Conservation (phyloP, 2,113 vertebrate species). For the Aythya baeri region DNA sequence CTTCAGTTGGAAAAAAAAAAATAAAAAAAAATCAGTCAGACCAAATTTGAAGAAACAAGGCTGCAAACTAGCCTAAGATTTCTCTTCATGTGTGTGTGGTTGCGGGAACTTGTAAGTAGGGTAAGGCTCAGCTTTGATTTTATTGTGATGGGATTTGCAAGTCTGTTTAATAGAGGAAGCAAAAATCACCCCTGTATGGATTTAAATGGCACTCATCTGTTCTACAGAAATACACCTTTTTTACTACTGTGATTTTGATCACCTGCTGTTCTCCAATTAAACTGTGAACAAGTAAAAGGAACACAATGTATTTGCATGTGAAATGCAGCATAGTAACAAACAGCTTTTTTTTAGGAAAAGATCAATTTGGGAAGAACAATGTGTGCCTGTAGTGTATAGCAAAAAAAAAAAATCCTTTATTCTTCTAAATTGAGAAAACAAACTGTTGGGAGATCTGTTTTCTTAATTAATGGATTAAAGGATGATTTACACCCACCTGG, state of each 20-base stretch:
- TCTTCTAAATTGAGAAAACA: constrained; percentile 3
- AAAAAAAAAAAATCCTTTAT: constrained; percentile 11
- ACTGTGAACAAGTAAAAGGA: constrained; percentile 25
- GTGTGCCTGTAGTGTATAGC: background rate
- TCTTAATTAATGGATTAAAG: constrained; percentile 24
- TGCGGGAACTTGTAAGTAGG: background rate
- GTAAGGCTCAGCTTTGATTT: background rate
- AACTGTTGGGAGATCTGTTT: background rate
- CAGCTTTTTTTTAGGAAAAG: constrained; percentile 4
- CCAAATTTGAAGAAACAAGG: background rate
- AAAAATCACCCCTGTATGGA: constrained; percentile 26
- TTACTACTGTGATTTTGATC: constrained; percentile 49
- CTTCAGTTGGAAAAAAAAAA: background rate
- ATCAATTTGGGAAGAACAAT: constrained; percentile 32
- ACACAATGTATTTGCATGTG: constrained; percentile 18
- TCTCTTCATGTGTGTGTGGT: background rate
- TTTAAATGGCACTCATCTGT: constrained; percentile 46
- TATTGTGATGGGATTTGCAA: background rate
- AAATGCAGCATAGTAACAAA: constrained; percentile 4
- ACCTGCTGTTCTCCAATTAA: constrained; percentile 65
- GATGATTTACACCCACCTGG: constrained; percentile 10
- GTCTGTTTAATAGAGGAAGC: constrained; percentile 12
- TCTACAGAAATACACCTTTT: constrained; percentile 42
- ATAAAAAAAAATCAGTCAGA: background rate
- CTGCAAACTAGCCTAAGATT: background rate